Evolutionary conservation across 2,797 vertebrate species (phyloP).

Genomic region (Falco columbarius): DNA sequence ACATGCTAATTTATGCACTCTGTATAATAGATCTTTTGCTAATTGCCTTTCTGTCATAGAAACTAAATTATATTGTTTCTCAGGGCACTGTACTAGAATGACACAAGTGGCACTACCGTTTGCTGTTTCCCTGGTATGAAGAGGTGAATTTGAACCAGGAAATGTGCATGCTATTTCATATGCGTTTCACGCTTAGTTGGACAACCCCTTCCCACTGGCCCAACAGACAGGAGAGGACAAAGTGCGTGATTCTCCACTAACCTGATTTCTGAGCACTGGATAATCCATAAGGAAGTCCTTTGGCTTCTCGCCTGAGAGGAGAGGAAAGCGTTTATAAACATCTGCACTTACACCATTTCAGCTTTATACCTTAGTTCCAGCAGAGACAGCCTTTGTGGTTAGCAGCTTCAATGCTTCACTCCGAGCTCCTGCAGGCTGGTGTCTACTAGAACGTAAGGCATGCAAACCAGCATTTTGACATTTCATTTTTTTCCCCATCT

Average conservation of each 20-base stretch:
- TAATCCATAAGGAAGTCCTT: constrained; percentile 79
- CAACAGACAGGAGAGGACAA: not conserved
- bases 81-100: constrained; percentile 33
- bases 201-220: not conserved
- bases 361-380: not conserved
- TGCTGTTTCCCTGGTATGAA: not conserved
- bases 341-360: not conserved
- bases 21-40: constrained; percentile 61
- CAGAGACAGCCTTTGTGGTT: not conserved
- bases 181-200: not conserved
- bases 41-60: constrained; percentile 66
- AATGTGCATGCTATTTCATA: not conserved
- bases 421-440: not conserved
- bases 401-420: not conserved
- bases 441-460: not conserved
- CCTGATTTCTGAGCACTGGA: constrained; percentile 80
- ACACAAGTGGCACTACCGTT: constrained; percentile 36
- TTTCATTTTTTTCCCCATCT: not conserved
- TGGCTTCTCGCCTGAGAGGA: constrained; percentile 80
- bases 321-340: constrained; percentile 31
- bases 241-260: constrained; percentile 57
- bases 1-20: constrained; percentile 51
- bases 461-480: not conserved
- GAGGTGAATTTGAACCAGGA: constrained; percentile 9
- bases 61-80: constrained; percentile 66